A percentile compares a stretch with the other conserved stretches of the same genome.
Evolutionary conservation across 2,888 invertebrate genomes (phyloP).

Genomic region (Pyrocoelia pectoralis): DNA sequence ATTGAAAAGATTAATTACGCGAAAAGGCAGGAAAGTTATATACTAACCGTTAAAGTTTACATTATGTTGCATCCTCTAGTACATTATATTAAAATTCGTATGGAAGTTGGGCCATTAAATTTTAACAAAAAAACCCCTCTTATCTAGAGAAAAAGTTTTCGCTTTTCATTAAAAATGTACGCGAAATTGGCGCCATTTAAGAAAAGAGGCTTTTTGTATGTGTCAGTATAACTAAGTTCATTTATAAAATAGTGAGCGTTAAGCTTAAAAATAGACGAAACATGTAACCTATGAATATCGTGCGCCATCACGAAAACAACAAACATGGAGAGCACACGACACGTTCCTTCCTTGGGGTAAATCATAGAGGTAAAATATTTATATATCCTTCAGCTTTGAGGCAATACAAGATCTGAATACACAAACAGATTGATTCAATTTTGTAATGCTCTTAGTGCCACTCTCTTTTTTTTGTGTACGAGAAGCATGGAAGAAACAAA

Average conservation of each 20-base stretch:
- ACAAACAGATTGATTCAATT: constrained; percentile 31
- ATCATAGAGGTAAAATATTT: constrained; percentile 34
- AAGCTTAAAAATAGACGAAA: constrained; percentile 17
- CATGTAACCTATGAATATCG: constrained; percentile 24
- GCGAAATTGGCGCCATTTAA: not conserved
- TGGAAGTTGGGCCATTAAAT: constrained; percentile 1
- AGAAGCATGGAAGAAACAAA: constrained; percentile 9
- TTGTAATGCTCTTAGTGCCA: constrained; percentile 19
- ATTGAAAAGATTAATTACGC: constrained; percentile 8
- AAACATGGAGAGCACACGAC: constrained; percentile 25
- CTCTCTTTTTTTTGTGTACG: not conserved
- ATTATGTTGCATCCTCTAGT: not conserved
- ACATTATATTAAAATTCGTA: constrained; percentile 6
- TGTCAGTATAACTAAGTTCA: constrained; percentile 18
- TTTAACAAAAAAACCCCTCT: not conserved
- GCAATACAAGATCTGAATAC: constrained; percentile 26
- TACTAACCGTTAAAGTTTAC: not conserved
- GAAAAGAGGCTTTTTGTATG: not conserved
- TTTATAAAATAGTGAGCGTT: constrained; percentile 14
- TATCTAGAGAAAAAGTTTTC: not conserved
- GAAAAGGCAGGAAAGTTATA: not conserved
- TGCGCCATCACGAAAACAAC: constrained; percentile 23
- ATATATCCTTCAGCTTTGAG: constrained; percentile 31
- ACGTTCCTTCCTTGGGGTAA: constrained; percentile 27
- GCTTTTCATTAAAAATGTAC: not conserved